Conservation (phyloP, 2,888 invertebrate genomes). For the Hanleya hanleyi region DNA sequence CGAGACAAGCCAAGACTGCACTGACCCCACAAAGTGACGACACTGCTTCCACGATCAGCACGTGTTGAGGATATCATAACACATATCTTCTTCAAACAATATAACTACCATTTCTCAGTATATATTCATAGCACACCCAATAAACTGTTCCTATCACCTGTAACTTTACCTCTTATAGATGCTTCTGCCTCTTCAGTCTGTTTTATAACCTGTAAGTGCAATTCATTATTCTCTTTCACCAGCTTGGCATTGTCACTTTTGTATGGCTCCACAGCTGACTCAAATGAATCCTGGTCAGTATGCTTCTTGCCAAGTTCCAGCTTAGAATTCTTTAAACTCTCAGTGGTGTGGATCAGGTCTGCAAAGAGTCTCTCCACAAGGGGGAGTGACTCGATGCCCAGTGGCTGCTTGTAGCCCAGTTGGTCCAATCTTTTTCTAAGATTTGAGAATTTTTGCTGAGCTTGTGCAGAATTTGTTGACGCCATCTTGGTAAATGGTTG, state of each 20-base stretch:
- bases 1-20: too few relatives aligned
- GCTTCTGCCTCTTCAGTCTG: slow-evolving; percentile 67
- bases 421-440: slow-evolving; percentile 85
- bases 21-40: too few relatives aligned
- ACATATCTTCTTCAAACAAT: too few relatives aligned
- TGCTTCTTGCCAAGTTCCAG: slow-evolving; percentile 70
- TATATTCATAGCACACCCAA: too few relatives aligned
- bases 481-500: slow-evolving; percentile 9
- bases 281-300: slow-evolving; percentile 41
- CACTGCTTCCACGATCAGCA: too few relatives aligned
- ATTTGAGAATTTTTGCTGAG: slow-evolving; percentile 73
- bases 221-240: slow-evolving; percentile 73
- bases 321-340: slow-evolving; percentile 89
- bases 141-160: too few relatives aligned
- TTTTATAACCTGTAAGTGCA: slow-evolving; percentile 70
- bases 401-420: slow-evolving; percentile 85
- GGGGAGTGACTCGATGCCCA: slow-evolving; percentile 84
- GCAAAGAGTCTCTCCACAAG: slow-evolving; percentile 86
- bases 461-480: slow-evolving; percentile 45
- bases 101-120: too few relatives aligned
- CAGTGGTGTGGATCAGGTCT: slow-evolving; percentile 91
- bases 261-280: slow-evolving; percentile 67
- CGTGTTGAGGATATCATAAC: too few relatives aligned
- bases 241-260: slow-evolving; percentile 73
- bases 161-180: slow-evolving; percentile 64